These are phyloP conservation scores for Epinephelus lanceolatus DNA, from an alignment of 2,113 vertebrate genomes.

Conservation along the genomic window DNA sequence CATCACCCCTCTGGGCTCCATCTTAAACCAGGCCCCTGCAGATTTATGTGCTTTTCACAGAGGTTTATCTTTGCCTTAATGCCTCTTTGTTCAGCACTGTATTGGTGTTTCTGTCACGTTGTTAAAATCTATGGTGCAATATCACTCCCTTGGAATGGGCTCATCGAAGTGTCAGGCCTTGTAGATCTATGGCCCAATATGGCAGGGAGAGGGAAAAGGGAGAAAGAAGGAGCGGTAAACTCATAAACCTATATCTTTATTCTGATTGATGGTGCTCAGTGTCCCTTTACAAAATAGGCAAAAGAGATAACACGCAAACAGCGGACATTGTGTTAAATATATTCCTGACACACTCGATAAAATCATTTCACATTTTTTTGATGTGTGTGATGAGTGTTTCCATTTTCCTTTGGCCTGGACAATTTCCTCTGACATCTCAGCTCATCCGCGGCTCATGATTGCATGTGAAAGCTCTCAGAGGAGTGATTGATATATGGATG, in stretches of 20 bases:
- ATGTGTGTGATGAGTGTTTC: constrained; percentile 39
- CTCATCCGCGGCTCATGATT: constrained; percentile 44
- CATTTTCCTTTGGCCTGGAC: constrained; percentile 49
- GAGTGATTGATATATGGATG: constrained; percentile 53
- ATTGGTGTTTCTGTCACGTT: constrained; percentile 84
- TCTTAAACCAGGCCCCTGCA: constrained; percentile 59
- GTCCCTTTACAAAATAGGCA: constrained; percentile 37
- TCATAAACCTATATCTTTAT: constrained; percentile 70
- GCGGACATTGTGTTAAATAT: constrained; percentile 38
- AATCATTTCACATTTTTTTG: constrained; percentile 27
- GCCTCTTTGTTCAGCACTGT: constrained; percentile 81
- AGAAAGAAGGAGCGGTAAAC: constrained; percentile 61
- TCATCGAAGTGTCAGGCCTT: constrained; percentile 73
- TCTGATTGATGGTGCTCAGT: constrained; percentile 57
- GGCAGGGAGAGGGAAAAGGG: constrained; percentile 46
- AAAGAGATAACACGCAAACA: constrained; percentile 50
- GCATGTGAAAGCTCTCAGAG: constrained; percentile 39
- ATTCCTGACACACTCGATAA: constrained; percentile 22
- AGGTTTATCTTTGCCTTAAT: constrained; percentile 83
- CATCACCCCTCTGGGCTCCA: constrained; percentile 69
- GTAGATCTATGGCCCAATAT: constrained; percentile 81
- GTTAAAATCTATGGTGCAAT: constrained; percentile 82
- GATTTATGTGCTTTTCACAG: constrained; percentile 78
- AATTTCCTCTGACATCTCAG: constrained; percentile 49
- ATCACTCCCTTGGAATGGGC: constrained; percentile 80